These are phyloP conservation scores for Phymastichus coffea DNA, from an alignment of 1,140 invertebrate genomes.

Conservation along the genomic window DNA sequence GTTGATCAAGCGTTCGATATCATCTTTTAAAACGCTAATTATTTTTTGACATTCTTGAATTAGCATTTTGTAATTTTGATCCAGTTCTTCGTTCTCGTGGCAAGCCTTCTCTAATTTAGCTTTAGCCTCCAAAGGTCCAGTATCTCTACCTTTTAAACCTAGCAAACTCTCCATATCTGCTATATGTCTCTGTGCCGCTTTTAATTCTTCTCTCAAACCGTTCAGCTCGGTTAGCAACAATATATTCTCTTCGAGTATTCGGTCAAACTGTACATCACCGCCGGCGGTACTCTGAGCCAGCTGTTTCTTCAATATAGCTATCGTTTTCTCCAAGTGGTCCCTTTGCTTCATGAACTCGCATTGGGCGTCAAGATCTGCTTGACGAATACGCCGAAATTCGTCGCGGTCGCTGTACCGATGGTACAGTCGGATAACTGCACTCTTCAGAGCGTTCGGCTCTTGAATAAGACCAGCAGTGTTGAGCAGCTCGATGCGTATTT, in stretches of 20 bases:
- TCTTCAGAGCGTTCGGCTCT: conserved; percentile 74
- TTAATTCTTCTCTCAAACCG: conserved; percentile 67
- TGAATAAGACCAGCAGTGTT: conserved; percentile 74
- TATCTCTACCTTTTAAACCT: conserved; percentile 60
- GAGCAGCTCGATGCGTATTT: conserved; percentile 78
- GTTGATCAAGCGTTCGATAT: conserved; percentile 34
- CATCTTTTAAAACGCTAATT: conserved; percentile 39
- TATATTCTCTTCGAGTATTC: conserved; percentile 71
- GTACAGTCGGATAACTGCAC: conserved; percentile 73
- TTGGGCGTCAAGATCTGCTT: conserved; percentile 70
- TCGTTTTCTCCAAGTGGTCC: conserved; percentile 74
- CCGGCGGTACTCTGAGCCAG: conserved; percentile 51
- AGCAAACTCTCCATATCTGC: conserved; percentile 71
- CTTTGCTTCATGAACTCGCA: conserved; percentile 78
- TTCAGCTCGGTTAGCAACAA: conserved; percentile 75
- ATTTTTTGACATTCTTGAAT: conserved; percentile 43
- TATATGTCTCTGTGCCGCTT: conserved; percentile 62
- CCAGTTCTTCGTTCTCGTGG: conserved; percentile 63
- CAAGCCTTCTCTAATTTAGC: conserved; percentile 63
- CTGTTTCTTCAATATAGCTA: conserved; percentile 64
- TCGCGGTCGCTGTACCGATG: conserved; percentile 73
- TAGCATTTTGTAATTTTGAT: conserved; percentile 48
- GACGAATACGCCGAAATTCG: conserved; percentile 63
- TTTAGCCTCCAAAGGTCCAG: conserved; percentile 60
- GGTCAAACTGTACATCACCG: conserved; percentile 51